A percentile compares a stretch with the other conserved stretches of the same genome.
phyloP scores from a whole-genome alignment of 1,140 invertebrate genomes.

The Lineus longissimus region DNA sequence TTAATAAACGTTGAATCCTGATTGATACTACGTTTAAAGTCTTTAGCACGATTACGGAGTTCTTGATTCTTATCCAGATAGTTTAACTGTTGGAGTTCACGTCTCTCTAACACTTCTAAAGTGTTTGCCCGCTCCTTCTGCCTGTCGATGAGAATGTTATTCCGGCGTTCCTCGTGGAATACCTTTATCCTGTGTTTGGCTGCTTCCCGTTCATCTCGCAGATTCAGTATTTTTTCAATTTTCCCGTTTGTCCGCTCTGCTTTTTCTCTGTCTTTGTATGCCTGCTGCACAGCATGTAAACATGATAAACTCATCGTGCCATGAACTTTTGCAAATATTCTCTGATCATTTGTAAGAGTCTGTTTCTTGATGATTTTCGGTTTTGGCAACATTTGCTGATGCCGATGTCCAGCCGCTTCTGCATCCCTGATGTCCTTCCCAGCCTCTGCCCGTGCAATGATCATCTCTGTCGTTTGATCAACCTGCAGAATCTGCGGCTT shows the following conservation, averaged over 20 bases:
- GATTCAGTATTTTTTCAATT: conserved; percentile 41
- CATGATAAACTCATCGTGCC: conserved; percentile 50
- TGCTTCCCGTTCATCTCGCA: conserved; percentile 37
- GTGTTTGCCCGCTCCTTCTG: conserved; percentile 32
- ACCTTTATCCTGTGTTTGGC: conserved; percentile 40
- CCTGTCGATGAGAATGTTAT: conserved; percentile 29
- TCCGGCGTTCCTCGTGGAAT: conserved; percentile 41
- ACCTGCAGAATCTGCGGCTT: conserved; percentile 30
- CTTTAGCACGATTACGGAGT: conserved; percentile 28
- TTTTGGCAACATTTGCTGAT: conserved; percentile 19
- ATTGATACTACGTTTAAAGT: conserved; percentile 29
- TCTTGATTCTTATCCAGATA: conserved; percentile 41
- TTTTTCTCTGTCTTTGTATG: conserved; percentile 45
- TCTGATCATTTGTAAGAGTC: conserved; percentile 33
- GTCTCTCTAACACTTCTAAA: conserved; percentile 33
- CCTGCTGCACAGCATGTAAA: conserved; percentile 48
- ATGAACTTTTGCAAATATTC: conserved; percentile 40
- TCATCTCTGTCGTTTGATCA: conserved; percentile 43
- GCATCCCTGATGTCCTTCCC: conserved; percentile 37
- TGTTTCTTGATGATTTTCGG: conserved; percentile 25
- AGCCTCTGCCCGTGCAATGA: conserved; percentile 36
- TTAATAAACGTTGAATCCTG: conserved; percentile 39
- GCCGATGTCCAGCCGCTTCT: conserved; percentile 33
- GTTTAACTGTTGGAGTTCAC: conserved; percentile 32
- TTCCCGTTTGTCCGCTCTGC: conserved; percentile 37